A percentile compares a stretch with the other conserved stretches of the same genome.
These are phyloP conservation scores for Illadopsis cleaveri DNA, from an alignment of 2,113 vertebrate genomes.

Conservation along the genomic window DNA sequence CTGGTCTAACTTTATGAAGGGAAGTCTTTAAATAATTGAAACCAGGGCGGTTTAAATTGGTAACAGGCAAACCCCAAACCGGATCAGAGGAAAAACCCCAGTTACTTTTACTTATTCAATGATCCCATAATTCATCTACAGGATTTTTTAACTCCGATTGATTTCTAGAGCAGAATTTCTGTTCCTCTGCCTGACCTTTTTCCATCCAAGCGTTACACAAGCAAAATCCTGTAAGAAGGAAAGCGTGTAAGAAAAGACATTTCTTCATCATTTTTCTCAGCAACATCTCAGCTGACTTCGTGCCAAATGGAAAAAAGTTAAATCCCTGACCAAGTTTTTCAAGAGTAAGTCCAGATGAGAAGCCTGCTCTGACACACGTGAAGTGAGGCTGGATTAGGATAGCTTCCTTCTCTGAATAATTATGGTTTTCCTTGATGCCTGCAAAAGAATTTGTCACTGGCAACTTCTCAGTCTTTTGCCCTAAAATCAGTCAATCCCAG, in stretches of 20 bases:
- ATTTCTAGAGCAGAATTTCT: not conserved
- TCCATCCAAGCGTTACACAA: not conserved
- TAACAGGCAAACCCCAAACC: not conserved
- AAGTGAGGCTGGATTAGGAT: not conserved
- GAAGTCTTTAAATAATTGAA: slow-evolving; percentile 31
- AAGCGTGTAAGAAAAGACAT: not conserved
- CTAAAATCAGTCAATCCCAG: not conserved
- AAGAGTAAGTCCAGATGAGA: not conserved
- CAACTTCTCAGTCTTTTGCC: not conserved
- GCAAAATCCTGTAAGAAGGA: not conserved
- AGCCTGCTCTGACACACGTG: not conserved
- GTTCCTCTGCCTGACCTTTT: not conserved
- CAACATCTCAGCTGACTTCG: not conserved
- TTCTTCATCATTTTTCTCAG: not conserved
- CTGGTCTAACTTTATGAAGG: slow-evolving; percentile 6
- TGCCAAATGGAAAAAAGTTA: slow-evolving; percentile 33
- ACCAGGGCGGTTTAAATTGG: slow-evolving; percentile 10
- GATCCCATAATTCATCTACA: not conserved
- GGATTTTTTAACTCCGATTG: not conserved
- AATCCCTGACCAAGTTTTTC: slow-evolving; percentile 3
- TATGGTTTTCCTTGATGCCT: not conserved
- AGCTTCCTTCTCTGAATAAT: not conserved
- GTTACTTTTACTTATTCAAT: slow-evolving; percentile 14
- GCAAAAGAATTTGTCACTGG: not conserved
- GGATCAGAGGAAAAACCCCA: not conserved